These are phyloP conservation scores for Mycetomoellerius zeteki DNA, from an alignment of 1,140 invertebrate species.

Conservation along the genomic window DNA sequence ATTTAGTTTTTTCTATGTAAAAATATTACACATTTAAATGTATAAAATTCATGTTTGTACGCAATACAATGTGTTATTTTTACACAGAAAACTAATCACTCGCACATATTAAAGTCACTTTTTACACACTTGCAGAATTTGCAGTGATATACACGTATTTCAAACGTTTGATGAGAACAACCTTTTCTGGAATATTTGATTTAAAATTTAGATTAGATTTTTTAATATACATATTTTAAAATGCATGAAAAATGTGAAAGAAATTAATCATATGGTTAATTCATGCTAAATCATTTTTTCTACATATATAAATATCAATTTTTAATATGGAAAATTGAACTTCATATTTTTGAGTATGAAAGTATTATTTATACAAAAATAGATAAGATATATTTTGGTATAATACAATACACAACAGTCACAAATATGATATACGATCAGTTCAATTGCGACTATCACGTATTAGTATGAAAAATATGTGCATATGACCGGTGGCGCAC, in stretches of 20 bases:
- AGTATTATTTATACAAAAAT: background rate
- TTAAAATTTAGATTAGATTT: background rate
- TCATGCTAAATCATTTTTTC: background rate
- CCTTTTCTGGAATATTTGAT: background rate
- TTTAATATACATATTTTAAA: background rate
- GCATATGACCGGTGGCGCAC: background rate
- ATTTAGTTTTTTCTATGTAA: too few species aligned
- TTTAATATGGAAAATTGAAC: background rate
- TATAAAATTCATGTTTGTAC: too few species aligned
- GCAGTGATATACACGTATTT: too few species aligned
- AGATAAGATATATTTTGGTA: background rate
- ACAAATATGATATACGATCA: background rate
- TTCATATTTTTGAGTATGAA: background rate
- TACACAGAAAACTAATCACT: too few species aligned
- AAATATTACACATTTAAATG: too few species aligned
- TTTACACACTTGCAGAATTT: too few species aligned
- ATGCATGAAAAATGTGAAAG: background rate
- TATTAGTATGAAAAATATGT: constrained; percentile 30
- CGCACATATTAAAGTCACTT: too few species aligned
- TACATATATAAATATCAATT: background rate
- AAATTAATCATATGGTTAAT: background rate
- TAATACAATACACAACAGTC: background rate
- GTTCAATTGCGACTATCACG: too few species aligned
- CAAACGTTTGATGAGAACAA: background rate
- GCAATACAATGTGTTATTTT: too few species aligned